Evolutionary conservation across 53 echinoderm and acorn worm genomes (phyloP).

Genomic region (Echinometra lucunter): DNA sequence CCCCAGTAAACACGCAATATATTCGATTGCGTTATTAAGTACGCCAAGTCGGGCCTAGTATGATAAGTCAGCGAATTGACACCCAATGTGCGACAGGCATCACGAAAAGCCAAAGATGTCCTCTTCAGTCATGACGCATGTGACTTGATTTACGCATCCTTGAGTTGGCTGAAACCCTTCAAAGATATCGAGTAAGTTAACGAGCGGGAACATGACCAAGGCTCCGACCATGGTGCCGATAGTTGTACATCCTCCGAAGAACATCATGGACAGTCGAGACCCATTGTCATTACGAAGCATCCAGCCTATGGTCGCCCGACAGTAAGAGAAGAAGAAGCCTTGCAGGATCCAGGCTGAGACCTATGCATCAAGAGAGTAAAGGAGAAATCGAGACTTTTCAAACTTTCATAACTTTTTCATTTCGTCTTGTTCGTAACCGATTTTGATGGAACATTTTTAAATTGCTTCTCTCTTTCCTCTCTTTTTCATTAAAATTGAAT

Average conservation of each 20-base stretch:
- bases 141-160: background rate
- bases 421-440: too few species aligned
- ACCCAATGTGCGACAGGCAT: too few species aligned
- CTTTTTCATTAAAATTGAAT: too few species aligned
- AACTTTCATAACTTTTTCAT: too few species aligned
- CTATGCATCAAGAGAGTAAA: constrained; percentile 19
- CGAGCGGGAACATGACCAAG: constrained; percentile 78
- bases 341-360: constrained; percentile 70
- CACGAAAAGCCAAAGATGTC: background rate
- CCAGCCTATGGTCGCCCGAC: constrained; percentile 75
- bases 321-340: constrained; percentile 72
- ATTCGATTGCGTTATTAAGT: too few species aligned
- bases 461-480: too few species aligned
- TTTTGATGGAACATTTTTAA: too few species aligned
- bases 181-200: constrained; percentile 73
- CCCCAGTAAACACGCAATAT: too few species aligned
- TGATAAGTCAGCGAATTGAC: too few species aligned
- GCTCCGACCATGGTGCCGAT: constrained; percentile 78
- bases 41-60: too few species aligned
- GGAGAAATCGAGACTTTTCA: too few species aligned
- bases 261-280: constrained; percentile 65
- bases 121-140: background rate
- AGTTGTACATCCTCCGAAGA: constrained; percentile 73
- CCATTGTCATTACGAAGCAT: constrained; percentile 71
- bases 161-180: constrained; percentile 44